Evolutionary conservation across 2,888 invertebrate genomes (phyloP).

Genomic region (Omphaloscelis lunosa): DNA sequence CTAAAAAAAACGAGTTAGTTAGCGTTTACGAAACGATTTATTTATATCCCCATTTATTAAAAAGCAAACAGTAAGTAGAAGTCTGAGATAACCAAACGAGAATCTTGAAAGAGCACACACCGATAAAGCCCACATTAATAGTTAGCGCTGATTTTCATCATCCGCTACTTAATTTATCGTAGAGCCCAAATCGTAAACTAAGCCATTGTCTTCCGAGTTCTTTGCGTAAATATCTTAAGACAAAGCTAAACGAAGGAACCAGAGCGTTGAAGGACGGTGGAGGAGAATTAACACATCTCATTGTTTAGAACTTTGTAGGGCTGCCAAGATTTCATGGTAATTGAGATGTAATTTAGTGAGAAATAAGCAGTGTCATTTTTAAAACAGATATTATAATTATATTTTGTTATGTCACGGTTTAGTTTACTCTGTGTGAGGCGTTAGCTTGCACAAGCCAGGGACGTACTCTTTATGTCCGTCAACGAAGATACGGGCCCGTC

Average conservation of each 20-base stretch:
- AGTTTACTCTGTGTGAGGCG: no score
- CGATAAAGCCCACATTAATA: background rate
- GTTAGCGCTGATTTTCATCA: conserved; percentile 40
- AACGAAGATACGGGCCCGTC: no score
- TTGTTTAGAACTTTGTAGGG: conserved; percentile 57
- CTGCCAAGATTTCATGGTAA: conserved; percentile 24
- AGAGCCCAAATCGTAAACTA: conserved; percentile 30
- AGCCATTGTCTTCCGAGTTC: conserved; percentile 45
- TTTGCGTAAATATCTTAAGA: conserved; percentile 59
- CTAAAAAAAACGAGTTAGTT: no score
- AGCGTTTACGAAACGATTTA: no score
- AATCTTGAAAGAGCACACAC: background rate
- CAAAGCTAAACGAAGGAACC: conserved; percentile 60
- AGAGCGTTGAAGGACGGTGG: conserved; percentile 65
- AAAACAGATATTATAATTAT: background rate
- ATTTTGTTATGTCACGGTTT: background rate
- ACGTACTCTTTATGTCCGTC: no score
- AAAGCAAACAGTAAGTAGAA: no score
- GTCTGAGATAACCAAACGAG: background rate
- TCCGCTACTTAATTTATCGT: conserved; percentile 29
- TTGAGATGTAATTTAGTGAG: conserved; percentile 14
- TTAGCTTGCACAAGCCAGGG: background rate
- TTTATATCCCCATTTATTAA: no score
- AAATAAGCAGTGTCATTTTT: background rate
- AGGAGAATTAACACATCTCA: conserved; percentile 60